Evolutionary conservation across 1,140 invertebrate genomes (phyloP), one percentile per base, ranked within the genome.

Genomic region (Bombus huntii): DNA sequence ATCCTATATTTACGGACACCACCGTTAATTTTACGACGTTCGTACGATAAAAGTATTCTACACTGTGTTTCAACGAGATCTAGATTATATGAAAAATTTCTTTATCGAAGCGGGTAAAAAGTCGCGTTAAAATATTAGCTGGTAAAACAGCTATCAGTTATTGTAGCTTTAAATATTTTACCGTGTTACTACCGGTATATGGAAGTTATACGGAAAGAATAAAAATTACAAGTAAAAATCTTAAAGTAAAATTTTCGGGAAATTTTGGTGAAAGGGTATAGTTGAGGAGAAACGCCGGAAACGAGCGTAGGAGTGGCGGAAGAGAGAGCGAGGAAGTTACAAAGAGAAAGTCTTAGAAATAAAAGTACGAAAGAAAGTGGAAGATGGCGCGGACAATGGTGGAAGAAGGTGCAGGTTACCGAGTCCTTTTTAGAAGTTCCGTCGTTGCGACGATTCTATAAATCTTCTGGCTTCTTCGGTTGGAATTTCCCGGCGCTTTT

Each of bases 321-420:
- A 18, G 34, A 34, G 65, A 22, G 34, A 6, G 12, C n/a, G 70
- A 31, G n/a, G 22, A 62, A 65, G 47, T 18, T 72, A 31, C 47
- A 25, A 6, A 18, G 37, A 37, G 31, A 80, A 85, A 88, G 77
- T 89, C 85, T 74, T 1, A 8, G 42, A 74, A 85, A 86, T 79
- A 37, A 53, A 53, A 70, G 65, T 59, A 22, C 15, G 13, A 44
- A 53, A 39, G 53, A 88, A 88, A 77, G 72, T 73, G 53, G 57
- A 15, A 73, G 47, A 59, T 57, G 66, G 44, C 31, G 68, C 25
- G 82, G 68, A 89, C 59, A 85, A 87, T 77, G 18, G 62, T 25
- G 80, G 34, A 88, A 44, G 37, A 22, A 5, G 82, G 70, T 74
- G 28, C 70, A 28, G 70, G 53, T 81, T 81, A 74, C 53, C n/a